Conservation (phyloP, 2,797 vertebrate genomes). For the Lepilemur ruficaudatus region DNA sequence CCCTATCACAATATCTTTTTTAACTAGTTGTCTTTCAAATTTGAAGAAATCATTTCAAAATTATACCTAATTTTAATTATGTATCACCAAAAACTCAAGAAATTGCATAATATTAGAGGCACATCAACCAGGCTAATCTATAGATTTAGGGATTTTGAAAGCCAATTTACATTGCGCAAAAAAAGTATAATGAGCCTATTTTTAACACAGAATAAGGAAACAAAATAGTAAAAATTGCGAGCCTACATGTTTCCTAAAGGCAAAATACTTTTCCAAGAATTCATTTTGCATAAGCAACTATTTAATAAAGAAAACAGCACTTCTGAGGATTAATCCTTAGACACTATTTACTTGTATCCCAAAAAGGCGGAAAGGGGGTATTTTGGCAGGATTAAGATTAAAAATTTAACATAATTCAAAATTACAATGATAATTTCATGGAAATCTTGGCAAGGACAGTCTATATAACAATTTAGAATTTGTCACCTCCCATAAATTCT, state of each 20-base stretch:
- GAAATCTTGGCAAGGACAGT: slow-evolving; percentile 30
- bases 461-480: slow-evolving; percentile 61
- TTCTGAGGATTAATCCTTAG: not conserved
- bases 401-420: slow-evolving; percentile 49
- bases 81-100: slow-evolving; percentile 40
- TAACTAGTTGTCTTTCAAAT: slow-evolving; percentile 36
- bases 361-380: not conserved
- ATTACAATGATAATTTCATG: not conserved
- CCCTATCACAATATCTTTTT: slow-evolving; percentile 13
- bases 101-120: not conserved
- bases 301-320: not conserved
- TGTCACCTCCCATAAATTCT: slow-evolving; percentile 50
- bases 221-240: not conserved
- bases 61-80: slow-evolving; percentile 10
- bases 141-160: not conserved
- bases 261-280: not conserved
- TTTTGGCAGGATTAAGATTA: not conserved
- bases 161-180: not conserved
- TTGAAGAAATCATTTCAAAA: slow-evolving; percentile 52
- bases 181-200: slow-evolving; percentile 20
- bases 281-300: not conserved
- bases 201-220: not conserved
- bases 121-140: fast-evolving
- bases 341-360: not conserved
- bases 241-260: not conserved